phyloP scores from a whole-genome alignment of 2,113 vertebrate species.

The Tragelaphus strepsiceros region DNA sequence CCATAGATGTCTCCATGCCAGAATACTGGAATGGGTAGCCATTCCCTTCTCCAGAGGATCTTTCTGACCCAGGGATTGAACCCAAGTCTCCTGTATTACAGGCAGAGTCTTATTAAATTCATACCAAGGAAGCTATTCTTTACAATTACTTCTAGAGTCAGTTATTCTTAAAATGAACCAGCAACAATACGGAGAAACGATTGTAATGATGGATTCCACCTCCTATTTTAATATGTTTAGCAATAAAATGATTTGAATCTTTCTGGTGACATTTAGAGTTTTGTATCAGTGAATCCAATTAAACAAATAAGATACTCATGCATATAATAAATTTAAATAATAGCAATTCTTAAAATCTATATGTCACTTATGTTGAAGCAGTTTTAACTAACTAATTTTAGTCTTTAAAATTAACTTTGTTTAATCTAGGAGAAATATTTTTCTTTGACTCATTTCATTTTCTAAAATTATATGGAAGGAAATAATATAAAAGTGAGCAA shows the following conservation, averaged over 20 bases:
- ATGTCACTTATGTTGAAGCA: not conserved
- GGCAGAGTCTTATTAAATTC: not conserved
- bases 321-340: not conserved
- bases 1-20: accelerated
- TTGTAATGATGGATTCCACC: not conserved
- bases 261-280: not conserved
- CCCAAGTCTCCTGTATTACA: not conserved
- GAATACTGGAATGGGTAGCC: not conserved
- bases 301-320: not conserved
- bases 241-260: not conserved
- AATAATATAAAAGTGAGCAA: not conserved
- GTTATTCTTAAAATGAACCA: not conserved
- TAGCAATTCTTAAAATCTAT: not conserved
- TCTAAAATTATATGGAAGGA: not conserved
- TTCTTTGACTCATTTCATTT: not conserved
- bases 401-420: not conserved
- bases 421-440: not conserved
- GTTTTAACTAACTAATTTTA: not conserved
- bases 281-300: not conserved
- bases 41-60: not conserved
- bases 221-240: not conserved
- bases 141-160: not conserved
- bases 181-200: not conserved
- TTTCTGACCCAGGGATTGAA: not conserved
- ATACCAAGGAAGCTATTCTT: not conserved